Conservation (phyloP, 1,140 invertebrate species). For the Eurosta solidaginis region DNA sequence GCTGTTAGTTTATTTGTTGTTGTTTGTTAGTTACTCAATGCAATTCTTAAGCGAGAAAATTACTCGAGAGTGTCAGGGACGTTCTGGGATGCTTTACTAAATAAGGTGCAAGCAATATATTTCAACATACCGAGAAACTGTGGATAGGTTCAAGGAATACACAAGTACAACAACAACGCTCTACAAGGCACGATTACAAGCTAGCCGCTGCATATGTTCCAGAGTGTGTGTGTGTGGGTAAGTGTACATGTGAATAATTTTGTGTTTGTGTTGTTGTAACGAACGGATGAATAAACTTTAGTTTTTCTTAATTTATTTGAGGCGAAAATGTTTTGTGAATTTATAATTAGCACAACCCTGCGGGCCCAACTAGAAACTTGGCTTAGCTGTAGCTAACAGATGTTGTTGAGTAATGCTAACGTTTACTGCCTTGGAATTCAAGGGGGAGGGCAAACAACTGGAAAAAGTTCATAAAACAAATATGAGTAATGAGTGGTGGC, state of each 20-base stretch:
- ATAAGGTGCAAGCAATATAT: background rate
- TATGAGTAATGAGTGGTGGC: constrained; percentile 32
- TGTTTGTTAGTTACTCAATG: constrained; percentile 32
- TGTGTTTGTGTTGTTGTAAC: too few relatives aligned
- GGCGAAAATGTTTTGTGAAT: constrained; percentile 28
- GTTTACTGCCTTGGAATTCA: background rate
- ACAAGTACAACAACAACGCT: background rate
- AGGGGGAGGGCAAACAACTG: background rate
- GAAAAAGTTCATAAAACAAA: constrained; percentile 35
- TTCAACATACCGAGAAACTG: background rate
- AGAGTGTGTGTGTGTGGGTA: background rate
- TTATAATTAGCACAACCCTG: constrained; percentile 32
- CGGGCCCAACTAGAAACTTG: background rate
- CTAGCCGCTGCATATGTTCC: background rate
- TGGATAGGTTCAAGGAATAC: background rate
- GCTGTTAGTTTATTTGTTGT: constrained; percentile 21
- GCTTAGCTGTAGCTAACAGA: too few relatives aligned
- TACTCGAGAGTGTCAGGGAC: constrained; percentile 11
- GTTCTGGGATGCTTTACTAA: constrained; percentile 34
- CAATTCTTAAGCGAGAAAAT: constrained; percentile 28
- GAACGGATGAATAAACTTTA: constrained; percentile 42
- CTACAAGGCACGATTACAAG: too few relatives aligned
- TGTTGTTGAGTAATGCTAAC: background rate
- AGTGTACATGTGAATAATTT: background rate
- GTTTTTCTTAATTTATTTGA: constrained; percentile 55